phyloP scores from a whole-genome alignment of 2,113 vertebrate genomes.

The Xerus inauris region DNA sequence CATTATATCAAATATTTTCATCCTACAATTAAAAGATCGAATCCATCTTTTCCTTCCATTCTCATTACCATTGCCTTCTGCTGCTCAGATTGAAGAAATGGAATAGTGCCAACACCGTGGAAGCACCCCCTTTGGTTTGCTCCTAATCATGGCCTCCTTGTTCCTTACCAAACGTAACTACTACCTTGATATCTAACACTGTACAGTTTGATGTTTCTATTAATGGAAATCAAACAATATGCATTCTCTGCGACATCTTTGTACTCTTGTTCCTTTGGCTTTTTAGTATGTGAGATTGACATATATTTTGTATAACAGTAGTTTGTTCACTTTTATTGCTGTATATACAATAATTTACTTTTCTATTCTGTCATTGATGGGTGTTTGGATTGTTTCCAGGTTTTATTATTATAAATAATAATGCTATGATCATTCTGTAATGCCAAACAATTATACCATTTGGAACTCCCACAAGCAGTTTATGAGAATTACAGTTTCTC shows the following conservation, averaged over 20 bases:
- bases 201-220: not conserved
- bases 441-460: not conserved
- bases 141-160: not conserved
- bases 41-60: not conserved
- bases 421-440: not conserved
- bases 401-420: not conserved
- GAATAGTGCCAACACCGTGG: not conserved
- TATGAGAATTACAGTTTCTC: not conserved
- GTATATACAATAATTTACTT: not conserved
- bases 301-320: not conserved
- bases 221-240: not conserved
- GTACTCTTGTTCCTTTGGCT: not conserved
- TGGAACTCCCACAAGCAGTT: not conserved
- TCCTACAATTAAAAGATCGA: not conserved
- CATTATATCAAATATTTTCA: not conserved
- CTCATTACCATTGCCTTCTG: not conserved
- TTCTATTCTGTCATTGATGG: not conserved
- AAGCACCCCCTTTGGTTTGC: not conserved
- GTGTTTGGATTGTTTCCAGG: not conserved
- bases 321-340: not conserved
- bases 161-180: not conserved
- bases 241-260: not conserved
- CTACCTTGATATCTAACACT: not conserved
- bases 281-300: not conserved
- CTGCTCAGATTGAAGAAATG: not conserved